These are phyloP conservation scores for Galerucella calmariensis DNA, from an alignment of 2,888 invertebrate species.

Conservation along the genomic window DNA sequence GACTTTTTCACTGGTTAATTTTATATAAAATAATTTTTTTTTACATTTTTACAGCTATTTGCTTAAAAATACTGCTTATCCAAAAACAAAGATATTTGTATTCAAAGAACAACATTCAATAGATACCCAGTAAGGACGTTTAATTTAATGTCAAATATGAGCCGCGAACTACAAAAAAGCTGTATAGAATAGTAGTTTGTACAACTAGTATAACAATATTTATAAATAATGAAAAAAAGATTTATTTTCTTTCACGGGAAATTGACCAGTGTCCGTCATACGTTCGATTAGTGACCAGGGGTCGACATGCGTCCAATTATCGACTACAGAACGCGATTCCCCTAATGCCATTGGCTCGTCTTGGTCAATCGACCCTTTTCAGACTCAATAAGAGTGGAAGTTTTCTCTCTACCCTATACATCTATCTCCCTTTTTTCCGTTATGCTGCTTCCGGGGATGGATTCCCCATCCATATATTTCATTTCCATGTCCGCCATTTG, in stretches of 20 bases:
- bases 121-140: too few species aligned
- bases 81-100: too few species aligned
- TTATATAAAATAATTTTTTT: too few species aligned
- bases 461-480: conserved; percentile 9
- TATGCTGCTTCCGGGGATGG: conserved; percentile 5
- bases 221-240: background rate
- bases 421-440: conserved; percentile 4
- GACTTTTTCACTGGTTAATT: too few species aligned
- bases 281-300: conserved; percentile 25
- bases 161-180: too few species aligned
- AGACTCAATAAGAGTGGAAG: conserved; percentile 15
- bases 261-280: conserved; percentile 12
- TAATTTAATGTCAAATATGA: too few species aligned
- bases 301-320: conserved; percentile 38
- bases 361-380: conserved; percentile 30
- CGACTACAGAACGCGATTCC: conserved; percentile 4
- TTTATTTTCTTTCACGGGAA: background rate
- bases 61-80: too few species aligned
- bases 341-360: conserved; percentile 30
- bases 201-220: too few species aligned
- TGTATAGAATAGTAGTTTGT: too few species aligned
- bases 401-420: conserved; percentile 13
- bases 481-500: conserved; percentile 13
- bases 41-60: too few species aligned
- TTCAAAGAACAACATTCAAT: too few species aligned